phyloP scores from a whole-genome alignment of 2,113 vertebrate genomes.

The Ceratotherium simum region DNA sequence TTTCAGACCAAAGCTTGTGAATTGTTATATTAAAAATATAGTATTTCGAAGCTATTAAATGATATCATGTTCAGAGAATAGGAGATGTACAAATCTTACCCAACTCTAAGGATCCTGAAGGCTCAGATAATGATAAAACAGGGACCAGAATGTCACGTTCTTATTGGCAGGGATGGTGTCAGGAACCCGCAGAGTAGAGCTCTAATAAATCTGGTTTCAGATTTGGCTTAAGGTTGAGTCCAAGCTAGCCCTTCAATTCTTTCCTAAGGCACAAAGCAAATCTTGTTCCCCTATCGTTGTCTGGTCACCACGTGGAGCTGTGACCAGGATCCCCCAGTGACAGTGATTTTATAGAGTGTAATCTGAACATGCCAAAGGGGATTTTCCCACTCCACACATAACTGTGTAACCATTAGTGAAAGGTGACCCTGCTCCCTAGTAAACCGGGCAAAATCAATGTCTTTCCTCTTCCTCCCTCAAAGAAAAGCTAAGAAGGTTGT shows the following conservation, averaged over 20 bases:
- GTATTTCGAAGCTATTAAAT: not conserved
- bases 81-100: not conserved
- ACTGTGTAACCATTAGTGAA: not conserved
- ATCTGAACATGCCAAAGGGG: not conserved
- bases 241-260: not conserved
- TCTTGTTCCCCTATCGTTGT: not conserved
- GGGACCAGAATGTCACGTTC: not conserved
- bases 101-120: not conserved
- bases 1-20: not conserved
- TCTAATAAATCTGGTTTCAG: not conserved
- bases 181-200: not conserved
- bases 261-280: not conserved
- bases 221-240: not conserved
- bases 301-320: not conserved
- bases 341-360: not conserved
- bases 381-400: not conserved
- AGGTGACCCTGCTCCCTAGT: not conserved
- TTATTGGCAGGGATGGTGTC: not conserved
- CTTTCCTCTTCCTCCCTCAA: not conserved
- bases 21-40: slow-evolving; percentile 2
- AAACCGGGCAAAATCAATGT: not conserved
- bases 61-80: not conserved
- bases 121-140: not conserved
- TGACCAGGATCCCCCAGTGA: not conserved
- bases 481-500: not conserved